Conservation (phyloP, 1,140 invertebrate genomes). For the Globodera rostochiensis region DNA sequence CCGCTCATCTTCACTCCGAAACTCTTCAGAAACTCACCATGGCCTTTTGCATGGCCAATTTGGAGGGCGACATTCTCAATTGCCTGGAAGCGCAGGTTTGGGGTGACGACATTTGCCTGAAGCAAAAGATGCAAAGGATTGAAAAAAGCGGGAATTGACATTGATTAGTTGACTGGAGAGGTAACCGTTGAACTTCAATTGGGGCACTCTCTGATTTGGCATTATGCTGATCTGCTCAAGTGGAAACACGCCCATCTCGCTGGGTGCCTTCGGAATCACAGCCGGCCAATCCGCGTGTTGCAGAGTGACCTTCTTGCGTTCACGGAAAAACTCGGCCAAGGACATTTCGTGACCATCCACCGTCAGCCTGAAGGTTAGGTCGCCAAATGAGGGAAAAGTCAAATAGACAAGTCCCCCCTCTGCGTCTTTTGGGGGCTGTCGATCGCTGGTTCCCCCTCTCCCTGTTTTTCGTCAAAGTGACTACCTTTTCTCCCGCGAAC, state of each 20-base stretch:
- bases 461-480: too few species aligned
- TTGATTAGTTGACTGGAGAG: constrained; percentile 22
- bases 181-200: constrained; percentile 20
- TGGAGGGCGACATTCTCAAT: constrained; percentile 7
- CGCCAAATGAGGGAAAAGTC: not conserved
- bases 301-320: constrained; percentile 14
- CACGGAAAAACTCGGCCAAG: constrained; percentile 22
- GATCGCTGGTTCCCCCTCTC: too few species aligned
- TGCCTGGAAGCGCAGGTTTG: constrained; percentile 12
- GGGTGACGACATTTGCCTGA: constrained; percentile 15
- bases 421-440: not conserved
- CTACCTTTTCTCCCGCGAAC: constrained; percentile 3
- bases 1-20: constrained; percentile 25
- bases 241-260: constrained; percentile 27
- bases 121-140: not conserved
- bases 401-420: not conserved
- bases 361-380: constrained; percentile 17
- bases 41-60: constrained; percentile 12
- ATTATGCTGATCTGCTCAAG: constrained; percentile 12
- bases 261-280: not conserved
- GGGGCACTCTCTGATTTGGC: constrained; percentile 31
- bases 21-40: constrained; percentile 12
- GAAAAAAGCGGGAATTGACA: not conserved
- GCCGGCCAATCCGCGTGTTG: constrained; percentile 28
- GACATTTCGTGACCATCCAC: constrained; percentile 32